Base-by-base conservation (phyloP, 2,888 invertebrate species). In the Poecilus cupreus region DNA sequence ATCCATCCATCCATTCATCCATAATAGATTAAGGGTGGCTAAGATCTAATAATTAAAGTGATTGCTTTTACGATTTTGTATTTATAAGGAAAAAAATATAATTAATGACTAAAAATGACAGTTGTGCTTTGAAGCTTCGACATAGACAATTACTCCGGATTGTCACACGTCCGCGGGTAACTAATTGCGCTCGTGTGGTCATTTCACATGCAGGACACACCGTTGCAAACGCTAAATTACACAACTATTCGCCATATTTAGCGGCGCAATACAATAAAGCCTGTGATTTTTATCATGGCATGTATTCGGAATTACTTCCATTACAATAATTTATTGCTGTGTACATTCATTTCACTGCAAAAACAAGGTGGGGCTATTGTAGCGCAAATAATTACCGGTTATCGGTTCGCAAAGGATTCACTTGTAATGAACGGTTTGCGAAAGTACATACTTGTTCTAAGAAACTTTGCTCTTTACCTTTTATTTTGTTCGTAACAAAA, bases 161-260 rank as follows among this genome's bases (percentile, higher is more conserved):
- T 51, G 76, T 54, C 76, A 54, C 76, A 76, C 76, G 76, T 76
- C 51, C 76, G 16, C 18, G 18, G 18, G 10, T 76, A 76, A 76
- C 54, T 76, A 76, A 76, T 76, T 76, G 51, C 32, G 54, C 32
- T 32, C 37, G 37, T 51, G 37, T 37, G 76, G 54, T 76, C 37
- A 57, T 76, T 76, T 76, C n/a, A 54, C 82, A 82, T 83, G 75
- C 83, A 80, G 43, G 57, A 72, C 82, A 49, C 64, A 64, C 54
- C 32, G 64, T 37, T 37, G 13, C 64, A 18, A 76, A 78, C 64
- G 64, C 26, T 60, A 80, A 80, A 80, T 81, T 78, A 49, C 72
- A 75, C 18, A 77, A 81, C 82, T 81, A 83, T 83, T 83, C 76
- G 81, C 82, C 83, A 81, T 82, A 83, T 83, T 83, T 83, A 83